Evolutionary conservation across 92 coral and sea anemone species (phyloP), one percentile per base, ranked within the genome.

Genomic region (Siderastrea siderea): DNA sequence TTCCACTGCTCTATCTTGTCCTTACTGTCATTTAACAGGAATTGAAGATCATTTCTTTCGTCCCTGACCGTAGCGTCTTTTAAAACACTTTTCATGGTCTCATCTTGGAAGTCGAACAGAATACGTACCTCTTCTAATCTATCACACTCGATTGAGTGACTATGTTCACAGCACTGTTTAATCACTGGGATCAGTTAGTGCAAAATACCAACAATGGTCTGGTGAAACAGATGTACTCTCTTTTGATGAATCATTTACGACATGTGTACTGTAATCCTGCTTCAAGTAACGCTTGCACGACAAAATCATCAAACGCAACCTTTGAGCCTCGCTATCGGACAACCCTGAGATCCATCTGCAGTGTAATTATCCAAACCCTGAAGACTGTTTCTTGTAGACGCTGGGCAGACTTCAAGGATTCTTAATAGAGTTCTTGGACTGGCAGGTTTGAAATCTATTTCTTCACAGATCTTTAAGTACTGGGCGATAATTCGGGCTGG

Each of bases 191-290:
- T 78, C 82, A 78, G 70, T 78, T 78, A 78, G 54, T 63, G 50
- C 85, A 80, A 80, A 80, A 43, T 14, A 66, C 67, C 85, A 50
- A 69, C 85, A 80, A 69, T 80, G 85, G 52, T 80, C 75, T 16
- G 76, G 85, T 43, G 82, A 77, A 45, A 26, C 85, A 49, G 63
- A 66, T 26, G 82, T 46, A 53, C 7, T 54, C 9, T 49, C 85
- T 5, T 44, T 65, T 11, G 63, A 49, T 66, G 85, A 80, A 69
- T 80, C 74, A 51, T 80, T 47, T n/a, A 63, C 75, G 65, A 80
- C 85, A 69, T 80, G 85, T 65, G 75, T 78, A 38, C 67, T 78
- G 82, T 78, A 78, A 17, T 78, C 68, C 50, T 78, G 82, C 82
- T 78, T 58, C 47, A 53, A 16, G 71, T 57, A 78, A 78, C 69